Base-by-base conservation (phyloP, 2,888 invertebrate genomes). In the Leucophenga maculata region DNA sequence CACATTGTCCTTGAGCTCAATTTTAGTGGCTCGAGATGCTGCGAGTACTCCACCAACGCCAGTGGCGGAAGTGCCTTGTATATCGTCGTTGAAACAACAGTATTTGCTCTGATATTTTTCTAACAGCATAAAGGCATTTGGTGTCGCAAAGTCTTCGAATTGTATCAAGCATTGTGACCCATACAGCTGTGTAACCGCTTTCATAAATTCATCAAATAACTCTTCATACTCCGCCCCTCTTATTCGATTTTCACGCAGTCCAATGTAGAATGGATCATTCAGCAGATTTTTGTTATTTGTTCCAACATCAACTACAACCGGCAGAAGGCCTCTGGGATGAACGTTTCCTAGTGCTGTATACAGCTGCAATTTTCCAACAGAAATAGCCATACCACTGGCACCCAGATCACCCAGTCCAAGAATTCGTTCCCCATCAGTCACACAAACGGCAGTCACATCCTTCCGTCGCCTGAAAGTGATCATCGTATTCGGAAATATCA, bases 71-170 rank as follows among this genome's bases (percentile, higher is more conserved):
- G 80, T 81, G 3, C 80, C 80, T 50, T 81, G 80, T 0, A 80
- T 72, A 8, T 80, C 80, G 20, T 80, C 80, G 11, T 80, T 83
- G 18, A 84, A 74, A 2, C 57, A 71, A 50, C 80, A 84, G n/a
- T 75, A 77, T 0, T 55, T 13, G 0, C 74, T 0, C 66, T 72
- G 71, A 32, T 84, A 81, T 4, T 71, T 83, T 0, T 71, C 48
- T 16, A 84, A 57, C 0, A 81, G 73, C 57, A 67, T 72, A 0
- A 80, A 79, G 1, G 80, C 80, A 31, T 80, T 75, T 9, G 72
- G 73, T 6, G 84, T 84, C 62, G 82, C 71, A 70, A 80, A 80
- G 69, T 80, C 84, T 46, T 80, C 80, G 16, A 80, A 84, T 4
- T 81, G 84, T 6, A 81, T 78, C 0, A 81, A 72, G 0, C 77